Base-by-base conservation (phyloP, 1,140 invertebrate species). In the Anastatus disparis region DNA sequence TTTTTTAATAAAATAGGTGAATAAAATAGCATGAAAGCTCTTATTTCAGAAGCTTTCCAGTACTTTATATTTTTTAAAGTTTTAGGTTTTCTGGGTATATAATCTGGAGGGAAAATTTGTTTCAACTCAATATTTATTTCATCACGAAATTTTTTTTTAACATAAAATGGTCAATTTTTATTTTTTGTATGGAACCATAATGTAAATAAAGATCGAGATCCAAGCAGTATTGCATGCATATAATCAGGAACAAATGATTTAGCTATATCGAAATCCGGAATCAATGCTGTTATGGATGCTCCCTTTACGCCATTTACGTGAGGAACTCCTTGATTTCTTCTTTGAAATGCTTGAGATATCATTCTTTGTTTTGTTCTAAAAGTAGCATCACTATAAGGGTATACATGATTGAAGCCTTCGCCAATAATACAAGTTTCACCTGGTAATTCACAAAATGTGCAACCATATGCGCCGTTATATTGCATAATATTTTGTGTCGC, bases 1-100 rank as follows among this genome's bases (percentile, higher is more conserved):
- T 17, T n/a, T 46, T 62, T 62, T 27, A 62, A 62, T 26, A 62
- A 9, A 15, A 62, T 44, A 17, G 59, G 59, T 20, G 22, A 46
- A 46, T 15, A 26, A 59, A 4, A 22, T 15, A 44, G n/a, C 15
- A 44, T 13, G 15, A 13, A 44, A 10, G 10, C 15, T 17, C 42
- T 8, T 13, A 44, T 44, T 44, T 44, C 42, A 12, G n/a, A 44
- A 44, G 42, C n/a, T 29, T 62, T 40, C 58, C 42, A 62, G 46
- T 26, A 35, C 10, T 24, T 12, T 26, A 44, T 26, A 15, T 38
- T 17, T 38, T 62, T 35, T 27, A 62, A n/a, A 24, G 6, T n/a
- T 27, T 26, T 62, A 2, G 58, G 38, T 3, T 38, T 62, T 24
- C 56, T 15, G 2, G 35, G 10, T 15, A 59, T 35, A 59, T 17